phyloP scores from a whole-genome alignment of 2,113 vertebrate species.

The Lucifuga dentata region DNA sequence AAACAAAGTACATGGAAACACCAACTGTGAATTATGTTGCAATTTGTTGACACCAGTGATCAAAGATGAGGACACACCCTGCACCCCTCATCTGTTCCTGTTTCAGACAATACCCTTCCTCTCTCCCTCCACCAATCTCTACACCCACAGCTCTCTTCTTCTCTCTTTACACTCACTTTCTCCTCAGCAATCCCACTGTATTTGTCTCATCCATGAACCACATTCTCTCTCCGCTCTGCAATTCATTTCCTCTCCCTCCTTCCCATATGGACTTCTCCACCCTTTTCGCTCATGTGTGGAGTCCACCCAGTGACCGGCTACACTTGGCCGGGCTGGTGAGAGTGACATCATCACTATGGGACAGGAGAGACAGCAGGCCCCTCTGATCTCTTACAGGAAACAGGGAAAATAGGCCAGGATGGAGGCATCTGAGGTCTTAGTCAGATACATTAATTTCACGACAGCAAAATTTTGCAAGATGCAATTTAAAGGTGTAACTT shows the following conservation, averaged over 20 bases:
- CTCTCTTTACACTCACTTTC: slow-evolving; percentile 14
- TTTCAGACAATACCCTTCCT: slow-evolving; percentile 75
- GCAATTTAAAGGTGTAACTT: too few species aligned
- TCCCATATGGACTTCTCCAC: slow-evolving; percentile 44
- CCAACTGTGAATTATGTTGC: slow-evolving; percentile 50
- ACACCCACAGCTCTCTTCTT: slow-evolving; percentile 42
- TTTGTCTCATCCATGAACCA: slow-evolving; percentile 33
- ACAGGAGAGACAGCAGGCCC: slow-evolving; percentile 26
- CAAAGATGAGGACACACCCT: slow-evolving; percentile 75
- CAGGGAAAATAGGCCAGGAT: background rate
- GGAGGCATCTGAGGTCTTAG: background rate
- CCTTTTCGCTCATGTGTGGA: slow-evolving; percentile 55
- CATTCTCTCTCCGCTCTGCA: slow-evolving; percentile 1
- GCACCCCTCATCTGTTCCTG: slow-evolving; percentile 59
- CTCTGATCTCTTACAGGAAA: slow-evolving; percentile 29
- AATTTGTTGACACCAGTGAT: slow-evolving; percentile 61
- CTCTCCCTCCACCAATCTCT: slow-evolving; percentile 43
- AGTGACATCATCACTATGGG: slow-evolving; percentile 52
- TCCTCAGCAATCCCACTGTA: slow-evolving; percentile 33
- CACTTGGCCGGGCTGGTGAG: slow-evolving; percentile 30
- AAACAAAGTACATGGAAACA: background rate
- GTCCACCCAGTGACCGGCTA: slow-evolving; percentile 66
- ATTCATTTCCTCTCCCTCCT: background rate
- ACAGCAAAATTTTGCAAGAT: background rate
- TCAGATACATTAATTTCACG: background rate